phyloP scores from a whole-genome alignment of 2,888 invertebrate species.

The Sinohyriopsis cumingii region DNA sequence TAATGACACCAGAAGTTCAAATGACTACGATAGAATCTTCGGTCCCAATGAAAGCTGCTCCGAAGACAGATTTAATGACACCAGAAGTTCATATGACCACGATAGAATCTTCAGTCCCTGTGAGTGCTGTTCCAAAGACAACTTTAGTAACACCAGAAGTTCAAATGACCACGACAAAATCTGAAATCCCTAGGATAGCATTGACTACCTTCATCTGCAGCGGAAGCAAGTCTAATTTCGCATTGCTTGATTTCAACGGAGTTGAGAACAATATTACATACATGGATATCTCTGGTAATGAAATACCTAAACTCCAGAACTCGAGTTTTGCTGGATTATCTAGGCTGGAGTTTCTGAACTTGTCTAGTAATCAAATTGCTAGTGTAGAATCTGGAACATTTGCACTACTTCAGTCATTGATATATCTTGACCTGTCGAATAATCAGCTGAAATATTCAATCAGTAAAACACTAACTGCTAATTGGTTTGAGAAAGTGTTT shows the following conservation, averaged over 20 bases:
- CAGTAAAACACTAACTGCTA: slow-evolving; percentile 1
- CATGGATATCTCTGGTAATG: slow-evolving; percentile 28
- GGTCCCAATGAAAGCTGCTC: no score
- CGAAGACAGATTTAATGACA: no score
- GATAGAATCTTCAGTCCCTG: no score
- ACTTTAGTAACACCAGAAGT: no score
- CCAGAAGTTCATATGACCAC: no score
- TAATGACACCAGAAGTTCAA: no score
- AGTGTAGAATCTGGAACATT: slow-evolving; percentile 15
- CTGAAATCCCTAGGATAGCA: no score
- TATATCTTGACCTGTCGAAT: slow-evolving; percentile 16
- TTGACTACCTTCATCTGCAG: slow-evolving; percentile 14
- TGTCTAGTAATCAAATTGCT: slow-evolving; percentile 28
- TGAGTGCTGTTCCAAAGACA: no score
- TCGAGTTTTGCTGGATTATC: slow-evolving; percentile 14
- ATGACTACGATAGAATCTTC: no score
- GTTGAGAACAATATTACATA: slow-evolving; percentile 21
- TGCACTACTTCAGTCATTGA: slow-evolving; percentile 9
- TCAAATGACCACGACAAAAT: no score
- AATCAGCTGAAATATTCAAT: slow-evolving; percentile 25
- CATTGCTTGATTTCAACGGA: slow-evolving; percentile 12
- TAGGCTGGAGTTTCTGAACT: slow-evolving; percentile 14
- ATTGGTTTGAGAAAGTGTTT: slow-evolving; percentile 9
- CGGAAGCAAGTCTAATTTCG: slow-evolving; percentile 17
- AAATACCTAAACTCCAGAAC: slow-evolving; percentile 10